These are phyloP conservation scores for Ochropacha duplaris DNA, from an alignment of 2,888 invertebrate genomes.

Conservation along the genomic window DNA sequence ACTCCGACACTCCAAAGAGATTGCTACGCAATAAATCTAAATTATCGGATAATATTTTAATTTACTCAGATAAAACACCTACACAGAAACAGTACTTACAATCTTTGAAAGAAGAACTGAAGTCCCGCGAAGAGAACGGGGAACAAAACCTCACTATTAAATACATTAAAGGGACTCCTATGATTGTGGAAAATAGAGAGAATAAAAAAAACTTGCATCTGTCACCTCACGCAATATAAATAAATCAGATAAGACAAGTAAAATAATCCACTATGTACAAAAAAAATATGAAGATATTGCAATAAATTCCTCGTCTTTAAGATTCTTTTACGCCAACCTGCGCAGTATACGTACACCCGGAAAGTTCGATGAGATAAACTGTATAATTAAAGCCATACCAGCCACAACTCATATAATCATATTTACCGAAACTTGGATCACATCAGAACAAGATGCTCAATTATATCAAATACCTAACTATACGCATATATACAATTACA, in stretches of 20 bases:
- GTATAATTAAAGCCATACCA: slow-evolving; percentile 7
- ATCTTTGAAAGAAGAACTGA: not conserved
- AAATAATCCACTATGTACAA: not conserved
- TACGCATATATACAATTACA: slow-evolving; percentile 21
- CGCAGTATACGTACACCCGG: slow-evolving; percentile 10
- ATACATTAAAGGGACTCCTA: not conserved
- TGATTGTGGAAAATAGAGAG: not conserved
- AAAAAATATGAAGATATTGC: not conserved
- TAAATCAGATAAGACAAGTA: not conserved
- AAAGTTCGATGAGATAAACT: slow-evolving; percentile 16
- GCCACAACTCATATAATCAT: slow-evolving; percentile 6
- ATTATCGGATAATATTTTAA: not conserved
- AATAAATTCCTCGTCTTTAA: not conserved
- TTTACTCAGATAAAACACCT: not conserved
- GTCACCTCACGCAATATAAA: not conserved
- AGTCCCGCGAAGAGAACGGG: not conserved
- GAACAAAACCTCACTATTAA: not conserved
- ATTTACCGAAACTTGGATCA: slow-evolving; percentile 14
- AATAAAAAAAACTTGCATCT: not conserved
- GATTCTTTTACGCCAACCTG: slow-evolving; percentile 10
- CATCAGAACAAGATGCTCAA: slow-evolving; percentile 6
- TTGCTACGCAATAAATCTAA: not conserved
- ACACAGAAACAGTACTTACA: not conserved
- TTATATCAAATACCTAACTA: slow-evolving; percentile 1
- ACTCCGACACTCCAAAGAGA: not conserved